These are phyloP conservation scores for Temnopleurus reevesii DNA, from an alignment of 53 echinoderm and acorn worm genomes.

Conservation along the genomic window DNA sequence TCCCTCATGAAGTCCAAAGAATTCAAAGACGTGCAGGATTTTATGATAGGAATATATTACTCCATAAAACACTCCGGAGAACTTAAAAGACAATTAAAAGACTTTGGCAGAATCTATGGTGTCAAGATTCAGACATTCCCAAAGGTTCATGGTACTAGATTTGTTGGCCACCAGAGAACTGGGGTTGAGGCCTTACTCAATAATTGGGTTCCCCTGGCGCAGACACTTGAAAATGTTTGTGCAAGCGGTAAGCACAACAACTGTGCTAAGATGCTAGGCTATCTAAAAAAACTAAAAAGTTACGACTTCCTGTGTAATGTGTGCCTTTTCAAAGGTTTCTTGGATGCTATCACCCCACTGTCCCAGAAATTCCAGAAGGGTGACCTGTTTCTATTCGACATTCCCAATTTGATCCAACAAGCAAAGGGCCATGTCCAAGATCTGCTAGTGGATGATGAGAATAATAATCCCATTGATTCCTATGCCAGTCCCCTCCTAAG, in stretches of 20 bases:
- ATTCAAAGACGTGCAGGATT: conserved; percentile 60
- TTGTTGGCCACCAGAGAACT: conserved; percentile 65
- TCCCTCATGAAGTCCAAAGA: conserved; percentile 57
- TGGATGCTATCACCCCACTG: no score
- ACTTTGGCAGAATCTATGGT: conserved; percentile 34
- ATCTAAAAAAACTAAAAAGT: no score
- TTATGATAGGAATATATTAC: conserved; percentile 65
- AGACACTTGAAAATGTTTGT: background rate
- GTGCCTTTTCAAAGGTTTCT: no score
- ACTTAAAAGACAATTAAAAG: conserved; percentile 65
- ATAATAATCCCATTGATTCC: background rate
- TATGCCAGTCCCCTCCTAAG: background rate
- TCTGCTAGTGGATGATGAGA: background rate
- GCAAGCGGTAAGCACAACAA: no score
- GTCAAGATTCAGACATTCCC: conserved; percentile 69
- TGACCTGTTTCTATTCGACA: no score
- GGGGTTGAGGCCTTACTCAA: conserved; percentile 61
- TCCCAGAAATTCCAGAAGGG: no score
- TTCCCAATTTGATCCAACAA: background rate
- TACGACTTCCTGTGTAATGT: no score
- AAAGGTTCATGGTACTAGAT: conserved; percentile 75
- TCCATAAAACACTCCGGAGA: conserved; percentile 62
- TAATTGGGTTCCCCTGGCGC: conserved; percentile 60
- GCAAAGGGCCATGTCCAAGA: background rate
- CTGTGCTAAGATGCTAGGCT: no score